Evolutionary conservation across 2,888 invertebrate genomes (phyloP).

Genomic region (Scaptomyza cyrtandrae): DNA sequence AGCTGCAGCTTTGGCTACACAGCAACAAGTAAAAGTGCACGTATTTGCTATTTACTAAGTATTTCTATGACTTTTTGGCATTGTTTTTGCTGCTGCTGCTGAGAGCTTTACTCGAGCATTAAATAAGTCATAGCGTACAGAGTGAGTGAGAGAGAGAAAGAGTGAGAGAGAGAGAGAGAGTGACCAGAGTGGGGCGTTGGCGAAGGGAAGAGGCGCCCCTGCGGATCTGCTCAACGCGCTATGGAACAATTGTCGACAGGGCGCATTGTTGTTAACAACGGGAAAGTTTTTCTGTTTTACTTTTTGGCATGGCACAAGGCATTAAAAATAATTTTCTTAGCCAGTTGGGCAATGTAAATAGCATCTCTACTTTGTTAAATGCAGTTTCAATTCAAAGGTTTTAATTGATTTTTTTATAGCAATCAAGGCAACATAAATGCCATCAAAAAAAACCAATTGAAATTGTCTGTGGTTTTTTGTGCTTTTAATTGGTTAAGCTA

Average conservation of each 20-base stretch:
- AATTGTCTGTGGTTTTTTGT: not conserved
- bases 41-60: constrained; percentile 74
- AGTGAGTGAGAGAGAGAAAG: constrained; percentile 25
- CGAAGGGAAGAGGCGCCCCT: constrained; percentile 1
- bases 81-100: constrained; percentile 58
- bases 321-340: constrained; percentile 62
- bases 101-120: constrained; percentile 77
- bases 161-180: constrained; percentile 12
- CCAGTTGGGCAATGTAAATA: constrained; percentile 54
- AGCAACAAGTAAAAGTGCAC: constrained; percentile 72
- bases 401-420: constrained; percentile 16
- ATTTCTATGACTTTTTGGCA: constrained; percentile 67
- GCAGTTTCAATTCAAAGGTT: constrained; percentile 7
- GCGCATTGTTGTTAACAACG: constrained; percentile 70
- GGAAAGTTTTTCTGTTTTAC: constrained; percentile 59
- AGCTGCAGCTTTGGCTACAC: constrained; percentile 1
- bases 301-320: constrained; percentile 51
- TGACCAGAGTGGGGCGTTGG: constrained; percentile 1
- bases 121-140: constrained; percentile 73
- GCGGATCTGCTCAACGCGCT: constrained; percentile 33
- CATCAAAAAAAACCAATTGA: constrained; percentile 9
- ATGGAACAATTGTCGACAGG: constrained; percentile 72
- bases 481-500: not conserved
- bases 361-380: constrained; percentile 4
- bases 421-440: constrained; percentile 3